Evolutionary conservation across 2,113 vertebrate genomes (phyloP).

Genomic region (Ranitomeya variabilis): DNA sequence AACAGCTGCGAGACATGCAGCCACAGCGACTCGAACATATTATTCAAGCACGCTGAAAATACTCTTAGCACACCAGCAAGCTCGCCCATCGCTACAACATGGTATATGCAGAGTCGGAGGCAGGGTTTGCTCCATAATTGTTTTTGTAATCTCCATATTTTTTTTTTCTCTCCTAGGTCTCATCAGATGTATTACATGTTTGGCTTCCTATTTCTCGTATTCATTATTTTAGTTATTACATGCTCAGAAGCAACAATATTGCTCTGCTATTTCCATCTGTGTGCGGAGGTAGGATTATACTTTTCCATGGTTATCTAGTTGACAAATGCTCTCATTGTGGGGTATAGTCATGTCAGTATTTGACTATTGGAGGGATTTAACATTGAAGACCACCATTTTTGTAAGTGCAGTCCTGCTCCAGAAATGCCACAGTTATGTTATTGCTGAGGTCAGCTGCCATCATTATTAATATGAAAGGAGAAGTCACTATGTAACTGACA

Average conservation of each 20-base stretch:
- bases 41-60: no score
- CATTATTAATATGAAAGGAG: background rate
- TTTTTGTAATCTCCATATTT: background rate
- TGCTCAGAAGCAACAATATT: slow-evolving; percentile 98
- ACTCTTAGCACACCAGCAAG: no score
- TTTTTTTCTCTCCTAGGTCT: slow-evolving; percentile 79
- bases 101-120: background rate
- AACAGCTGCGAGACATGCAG: no score
- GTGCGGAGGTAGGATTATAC: slow-evolving; percentile 86
- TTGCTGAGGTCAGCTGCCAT: background rate
- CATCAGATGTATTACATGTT: slow-evolving; percentile 99
- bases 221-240: slow-evolving; percentile 97
- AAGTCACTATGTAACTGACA: background rate
- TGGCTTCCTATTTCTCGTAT: slow-evolving; percentile 98
- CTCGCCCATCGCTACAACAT: background rate
- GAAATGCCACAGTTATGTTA: background rate
- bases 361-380: no score
- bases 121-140: background rate
- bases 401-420: background rate
- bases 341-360: no score
- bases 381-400: no score
- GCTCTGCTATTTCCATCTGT: slow-evolving; percentile 98
- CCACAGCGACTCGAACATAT: no score
- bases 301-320: background rate
- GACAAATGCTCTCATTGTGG: no score